phyloP scores from a whole-genome alignment of 2,113 vertebrate species.

The Hyperoodon ampullatus region DNA sequence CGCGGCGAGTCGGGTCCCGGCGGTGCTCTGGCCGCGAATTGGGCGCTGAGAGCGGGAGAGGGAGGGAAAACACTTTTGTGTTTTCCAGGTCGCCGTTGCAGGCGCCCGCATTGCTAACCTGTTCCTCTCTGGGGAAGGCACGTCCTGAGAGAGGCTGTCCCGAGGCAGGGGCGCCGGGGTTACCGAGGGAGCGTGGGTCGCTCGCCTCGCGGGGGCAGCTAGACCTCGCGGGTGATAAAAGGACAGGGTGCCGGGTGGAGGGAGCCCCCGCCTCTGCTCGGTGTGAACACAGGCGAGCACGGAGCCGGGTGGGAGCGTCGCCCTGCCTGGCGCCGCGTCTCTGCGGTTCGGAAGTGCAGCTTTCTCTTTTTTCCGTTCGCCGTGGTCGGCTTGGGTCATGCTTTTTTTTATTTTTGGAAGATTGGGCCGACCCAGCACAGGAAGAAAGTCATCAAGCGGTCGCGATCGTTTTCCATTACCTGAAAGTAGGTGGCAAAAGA shows the following conservation, averaged over 20 bases:
- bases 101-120: conserved; percentile 66
- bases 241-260: not conserved
- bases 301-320: conserved; percentile 68
- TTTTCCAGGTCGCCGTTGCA: conserved; percentile 32
- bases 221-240: not conserved
- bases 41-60: not conserved
- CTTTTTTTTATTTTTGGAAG: conserved; percentile 49
- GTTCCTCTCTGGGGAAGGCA: conserved; percentile 12
- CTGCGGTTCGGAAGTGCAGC: conserved; percentile 82
- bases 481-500: conserved; percentile 46
- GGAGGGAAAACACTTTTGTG: not conserved
- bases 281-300: conserved; percentile 1
- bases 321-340: conserved; percentile 73
- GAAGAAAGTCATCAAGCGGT: conserved; percentile 71
- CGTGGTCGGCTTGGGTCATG: conserved; percentile 60
- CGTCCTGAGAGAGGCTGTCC: not conserved
- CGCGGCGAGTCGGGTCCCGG: not conserved
- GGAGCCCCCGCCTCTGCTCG: not conserved
- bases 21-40: not conserved
- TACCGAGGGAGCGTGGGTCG: not conserved
- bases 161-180: not conserved
- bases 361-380: conserved; percentile 60
- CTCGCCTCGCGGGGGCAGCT: not conserved
- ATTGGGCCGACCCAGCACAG: conserved; percentile 38
- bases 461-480: conserved; percentile 61